Conservation (phyloP, 2,797 vertebrate species). For the Arremon brunneinucha region DNA sequence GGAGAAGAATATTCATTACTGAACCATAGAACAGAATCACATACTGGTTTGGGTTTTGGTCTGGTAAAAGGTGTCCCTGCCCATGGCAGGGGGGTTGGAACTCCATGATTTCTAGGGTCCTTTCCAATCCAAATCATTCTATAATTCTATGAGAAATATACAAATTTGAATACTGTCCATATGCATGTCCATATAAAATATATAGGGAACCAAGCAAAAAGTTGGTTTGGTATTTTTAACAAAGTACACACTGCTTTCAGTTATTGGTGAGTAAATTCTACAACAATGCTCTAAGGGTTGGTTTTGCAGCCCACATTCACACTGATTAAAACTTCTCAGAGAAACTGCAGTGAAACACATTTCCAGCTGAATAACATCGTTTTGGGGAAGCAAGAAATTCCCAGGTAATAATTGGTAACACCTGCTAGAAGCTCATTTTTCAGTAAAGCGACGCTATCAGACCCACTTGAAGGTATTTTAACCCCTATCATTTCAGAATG, state of each 20-base stretch:
- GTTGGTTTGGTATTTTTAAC: background rate
- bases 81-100: background rate
- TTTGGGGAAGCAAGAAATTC: background rate
- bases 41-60: background rate
- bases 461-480: background rate
- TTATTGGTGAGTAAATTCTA: background rate
- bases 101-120: rapidly evolving
- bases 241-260: background rate
- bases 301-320: background rate
- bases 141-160: background rate
- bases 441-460: background rate
- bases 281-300: background rate
- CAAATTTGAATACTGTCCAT: background rate
- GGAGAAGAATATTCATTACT: background rate
- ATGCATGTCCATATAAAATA: background rate
- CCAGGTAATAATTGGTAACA: background rate
- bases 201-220: background rate
- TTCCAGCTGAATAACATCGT: background rate
- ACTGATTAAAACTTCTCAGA: background rate
- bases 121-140: background rate
- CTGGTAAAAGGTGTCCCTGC: background rate
- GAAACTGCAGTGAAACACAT: background rate
- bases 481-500: background rate
- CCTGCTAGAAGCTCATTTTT: background rate
- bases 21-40: background rate